These are phyloP conservation scores for Synanthedon tipuliformis DNA, from an alignment of 2,888 invertebrate species.

Conservation along the genomic window DNA sequence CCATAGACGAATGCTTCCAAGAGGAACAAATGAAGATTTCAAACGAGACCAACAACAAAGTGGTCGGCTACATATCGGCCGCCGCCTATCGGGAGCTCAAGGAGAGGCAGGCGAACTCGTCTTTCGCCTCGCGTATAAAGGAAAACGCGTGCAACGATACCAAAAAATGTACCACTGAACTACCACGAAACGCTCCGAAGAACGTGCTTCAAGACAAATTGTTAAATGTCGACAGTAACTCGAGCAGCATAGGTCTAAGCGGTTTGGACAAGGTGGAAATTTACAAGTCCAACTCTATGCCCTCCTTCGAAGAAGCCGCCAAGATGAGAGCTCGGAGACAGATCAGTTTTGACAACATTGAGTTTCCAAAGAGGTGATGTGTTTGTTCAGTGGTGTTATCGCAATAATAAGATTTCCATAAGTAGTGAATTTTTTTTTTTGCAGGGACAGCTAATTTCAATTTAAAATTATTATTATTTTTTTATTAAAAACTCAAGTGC, in stretches of 20 bases:
- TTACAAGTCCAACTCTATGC: constrained; percentile 57
- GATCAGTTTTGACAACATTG: constrained; percentile 71
- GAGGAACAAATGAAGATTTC: constrained; percentile 50
- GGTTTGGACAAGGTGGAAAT: constrained; percentile 39
- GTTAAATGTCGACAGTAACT: constrained; percentile 54
- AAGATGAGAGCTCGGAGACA: constrained; percentile 70
- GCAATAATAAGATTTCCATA: no score
- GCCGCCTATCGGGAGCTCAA: constrained; percentile 48
- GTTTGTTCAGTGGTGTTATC: neutral
- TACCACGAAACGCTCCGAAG: constrained; percentile 39
- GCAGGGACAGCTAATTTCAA: no score
- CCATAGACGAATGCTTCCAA: constrained; percentile 73
- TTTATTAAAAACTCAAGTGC: no score
- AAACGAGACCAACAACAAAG: constrained; percentile 34
- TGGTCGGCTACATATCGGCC: constrained; percentile 66
- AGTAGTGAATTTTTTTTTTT: no score
- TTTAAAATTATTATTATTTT: no score
- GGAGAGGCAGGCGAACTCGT: constrained; percentile 25
- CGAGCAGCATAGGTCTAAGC: constrained; percentile 41
- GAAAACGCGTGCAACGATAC: constrained; percentile 42
- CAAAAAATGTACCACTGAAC: constrained; percentile 31
- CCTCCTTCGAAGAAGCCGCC: constrained; percentile 53
- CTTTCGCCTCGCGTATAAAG: constrained; percentile 42
- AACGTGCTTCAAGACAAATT: constrained; percentile 62
- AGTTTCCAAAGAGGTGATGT: constrained; percentile 53